Evolutionary conservation across 2,797 vertebrate species (phyloP).

Genomic region (Meda fulgida): DNA sequence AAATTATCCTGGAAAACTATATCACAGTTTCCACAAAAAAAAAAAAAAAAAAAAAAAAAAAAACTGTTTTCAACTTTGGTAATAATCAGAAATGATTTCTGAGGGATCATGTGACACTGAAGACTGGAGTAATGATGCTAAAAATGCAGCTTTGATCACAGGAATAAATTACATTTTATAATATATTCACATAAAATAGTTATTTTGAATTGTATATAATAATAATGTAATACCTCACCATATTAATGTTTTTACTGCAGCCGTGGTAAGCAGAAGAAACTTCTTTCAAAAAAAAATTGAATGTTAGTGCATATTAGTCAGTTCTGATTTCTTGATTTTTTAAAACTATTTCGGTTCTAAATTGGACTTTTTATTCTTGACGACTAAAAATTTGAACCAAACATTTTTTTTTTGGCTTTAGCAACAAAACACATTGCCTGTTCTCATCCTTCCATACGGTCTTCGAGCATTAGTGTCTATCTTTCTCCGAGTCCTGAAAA

Average conservation of each 20-base stretch:
- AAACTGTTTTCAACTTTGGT: too few species aligned
- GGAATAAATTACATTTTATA: neutral
- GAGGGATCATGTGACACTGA: neutral
- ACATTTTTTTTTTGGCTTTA: neutral
- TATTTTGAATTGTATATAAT: neutral
- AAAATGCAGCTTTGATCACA: neutral
- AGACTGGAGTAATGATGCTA: neutral
- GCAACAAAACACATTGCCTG: conserved; percentile 8
- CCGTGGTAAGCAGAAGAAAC: neutral
- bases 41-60: neutral
- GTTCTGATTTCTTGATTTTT: neutral
- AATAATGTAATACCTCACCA: neutral
- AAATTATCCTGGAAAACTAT: neutral
- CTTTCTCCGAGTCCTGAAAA: conserved; percentile 46
- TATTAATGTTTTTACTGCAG: neutral
- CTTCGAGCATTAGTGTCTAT: conserved; percentile 28
- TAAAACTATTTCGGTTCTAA: neutral
- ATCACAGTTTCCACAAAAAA: neutral
- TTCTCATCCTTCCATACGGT: conserved; percentile 39
- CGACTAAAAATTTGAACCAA: neutral
- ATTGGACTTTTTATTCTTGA: neutral
- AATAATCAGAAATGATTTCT: neutral
- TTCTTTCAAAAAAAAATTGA: neutral
- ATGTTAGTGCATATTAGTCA: neutral
- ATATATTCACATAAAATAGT: neutral